These are phyloP conservation scores for Salminus brasiliensis DNA, from an alignment of 2,113 vertebrate genomes.

Conservation along the genomic window DNA sequence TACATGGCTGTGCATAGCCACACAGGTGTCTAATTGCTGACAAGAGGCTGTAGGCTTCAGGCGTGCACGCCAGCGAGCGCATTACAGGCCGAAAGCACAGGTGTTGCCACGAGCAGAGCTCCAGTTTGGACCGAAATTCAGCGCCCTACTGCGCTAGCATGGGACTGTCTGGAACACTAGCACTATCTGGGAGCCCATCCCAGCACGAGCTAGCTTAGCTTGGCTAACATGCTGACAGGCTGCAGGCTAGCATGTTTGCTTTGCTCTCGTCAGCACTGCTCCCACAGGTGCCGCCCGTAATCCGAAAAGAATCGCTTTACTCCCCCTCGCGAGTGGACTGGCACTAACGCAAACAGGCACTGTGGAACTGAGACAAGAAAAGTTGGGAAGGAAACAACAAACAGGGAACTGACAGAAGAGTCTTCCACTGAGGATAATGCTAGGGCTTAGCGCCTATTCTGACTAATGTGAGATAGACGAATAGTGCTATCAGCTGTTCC, in stretches of 20 bases:
- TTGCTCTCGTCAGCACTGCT: conserved; percentile 17
- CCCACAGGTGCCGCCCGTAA: conserved; percentile 10
- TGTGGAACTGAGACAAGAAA: too few relatives aligned
- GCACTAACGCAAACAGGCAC: not conserved
- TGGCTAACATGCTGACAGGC: conserved; percentile 19
- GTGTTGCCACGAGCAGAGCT: conserved; percentile 42
- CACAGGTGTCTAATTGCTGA: conserved; percentile 62
- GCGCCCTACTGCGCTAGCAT: conserved; percentile 9
- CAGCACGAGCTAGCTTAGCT: not conserved
- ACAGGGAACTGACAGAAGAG: not conserved
- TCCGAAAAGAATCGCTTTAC: conserved; percentile 22
- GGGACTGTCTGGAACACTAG: not conserved
- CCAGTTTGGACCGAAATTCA: conserved; percentile 1
- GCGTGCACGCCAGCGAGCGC: conserved; percentile 46
- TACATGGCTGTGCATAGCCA: conserved; percentile 33
- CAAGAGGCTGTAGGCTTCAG: conserved; percentile 45
- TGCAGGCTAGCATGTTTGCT: conserved; percentile 44
- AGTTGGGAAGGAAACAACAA: not conserved
- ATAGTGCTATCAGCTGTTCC: too few relatives aligned
- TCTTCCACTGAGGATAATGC: not conserved
- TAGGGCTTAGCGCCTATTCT: not conserved
- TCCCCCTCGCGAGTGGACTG: conserved; percentile 1
- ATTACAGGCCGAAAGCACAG: conserved; percentile 47
- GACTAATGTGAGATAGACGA: not conserved
- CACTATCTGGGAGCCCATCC: not conserved